Conservation (phyloP, 2,888 invertebrate species). For the Rosalia funebris region DNA sequence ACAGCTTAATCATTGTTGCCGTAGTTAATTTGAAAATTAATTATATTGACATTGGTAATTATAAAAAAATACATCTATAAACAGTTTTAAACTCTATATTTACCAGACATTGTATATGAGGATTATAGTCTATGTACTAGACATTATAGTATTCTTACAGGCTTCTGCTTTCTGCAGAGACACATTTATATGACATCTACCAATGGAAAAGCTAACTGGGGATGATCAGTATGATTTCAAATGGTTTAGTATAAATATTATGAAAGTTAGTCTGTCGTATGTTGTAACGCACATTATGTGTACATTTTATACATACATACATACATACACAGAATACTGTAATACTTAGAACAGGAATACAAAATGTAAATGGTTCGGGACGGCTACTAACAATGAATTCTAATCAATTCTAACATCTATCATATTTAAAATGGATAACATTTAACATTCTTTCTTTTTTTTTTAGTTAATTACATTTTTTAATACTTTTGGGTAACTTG, state of each 20-base stretch:
- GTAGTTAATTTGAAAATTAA: conserved; percentile 21
- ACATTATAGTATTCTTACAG: no score
- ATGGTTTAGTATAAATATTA: conserved; percentile 8
- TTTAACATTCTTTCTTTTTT: conserved; percentile 12
- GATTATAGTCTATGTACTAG: no score
- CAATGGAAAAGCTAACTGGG: not conserved
- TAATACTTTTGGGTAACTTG: conserved; percentile 9
- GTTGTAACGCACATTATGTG: no score
- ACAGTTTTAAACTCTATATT: no score
- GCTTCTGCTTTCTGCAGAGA: no score
- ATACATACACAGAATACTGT: conserved; percentile 1
- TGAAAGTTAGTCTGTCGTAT: conserved; percentile 1
- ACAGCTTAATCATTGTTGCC: conserved; percentile 31
- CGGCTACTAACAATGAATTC: conserved; percentile 27
- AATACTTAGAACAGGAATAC: conserved; percentile 5
- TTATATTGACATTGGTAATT: not conserved
- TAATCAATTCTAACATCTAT: conserved; percentile 22
- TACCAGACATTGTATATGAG: no score
- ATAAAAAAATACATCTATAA: no score
- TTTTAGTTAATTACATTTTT: conserved; percentile 10
- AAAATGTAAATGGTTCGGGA: conserved; percentile 7
- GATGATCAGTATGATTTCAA: not conserved
- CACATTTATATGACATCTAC: not conserved
- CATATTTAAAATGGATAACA: conserved; percentile 21
- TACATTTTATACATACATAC: conserved; percentile 7